These are phyloP conservation scores for Drosophila nebulosa DNA, from an alignment of 1,140 invertebrate genomes.

Conservation along the genomic window DNA sequence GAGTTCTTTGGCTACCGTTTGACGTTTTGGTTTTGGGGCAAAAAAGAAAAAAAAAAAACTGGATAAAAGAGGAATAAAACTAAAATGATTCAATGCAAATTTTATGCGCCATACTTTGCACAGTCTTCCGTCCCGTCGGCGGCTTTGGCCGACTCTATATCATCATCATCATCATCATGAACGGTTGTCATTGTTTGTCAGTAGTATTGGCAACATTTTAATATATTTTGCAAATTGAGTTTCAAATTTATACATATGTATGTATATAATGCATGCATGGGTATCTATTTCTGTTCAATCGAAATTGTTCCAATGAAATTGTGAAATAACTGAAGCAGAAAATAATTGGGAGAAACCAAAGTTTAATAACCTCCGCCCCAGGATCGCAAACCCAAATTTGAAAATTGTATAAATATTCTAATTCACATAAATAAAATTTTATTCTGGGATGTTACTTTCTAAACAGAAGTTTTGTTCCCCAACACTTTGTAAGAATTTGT, in stretches of 20 bases:
- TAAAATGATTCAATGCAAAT: conserved; percentile 74
- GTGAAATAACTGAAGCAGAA: neutral
- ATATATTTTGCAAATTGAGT: conserved; percentile 52
- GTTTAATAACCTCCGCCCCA: neutral
- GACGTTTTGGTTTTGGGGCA: conserved; percentile 48
- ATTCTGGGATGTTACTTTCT: too few relatives aligned
- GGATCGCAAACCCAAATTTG: neutral
- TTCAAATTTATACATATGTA: conserved; percentile 12
- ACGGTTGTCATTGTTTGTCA: conserved; percentile 39
- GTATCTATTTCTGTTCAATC: conserved; percentile 22
- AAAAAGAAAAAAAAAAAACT: conserved; percentile 10
- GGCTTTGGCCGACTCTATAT: conserved; percentile 18
- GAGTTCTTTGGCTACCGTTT: conserved; percentile 67
- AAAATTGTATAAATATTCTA: too few relatives aligned
- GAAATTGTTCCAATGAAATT: conserved; percentile 14
- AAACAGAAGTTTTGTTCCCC: too few relatives aligned
- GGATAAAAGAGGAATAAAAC: conserved; percentile 18
- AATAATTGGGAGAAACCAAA: neutral
- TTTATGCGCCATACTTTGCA: conserved; percentile 69
- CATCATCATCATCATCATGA: conserved; percentile 41
- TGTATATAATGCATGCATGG: neutral
- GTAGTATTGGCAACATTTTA: conserved; percentile 46
- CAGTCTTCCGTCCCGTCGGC: conserved; percentile 10
- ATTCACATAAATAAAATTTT: too few relatives aligned
- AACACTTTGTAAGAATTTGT: too few relatives aligned